phyloP scores from a whole-genome alignment of 2,113 vertebrate genomes.

The Desmodus rotundus region DNA sequence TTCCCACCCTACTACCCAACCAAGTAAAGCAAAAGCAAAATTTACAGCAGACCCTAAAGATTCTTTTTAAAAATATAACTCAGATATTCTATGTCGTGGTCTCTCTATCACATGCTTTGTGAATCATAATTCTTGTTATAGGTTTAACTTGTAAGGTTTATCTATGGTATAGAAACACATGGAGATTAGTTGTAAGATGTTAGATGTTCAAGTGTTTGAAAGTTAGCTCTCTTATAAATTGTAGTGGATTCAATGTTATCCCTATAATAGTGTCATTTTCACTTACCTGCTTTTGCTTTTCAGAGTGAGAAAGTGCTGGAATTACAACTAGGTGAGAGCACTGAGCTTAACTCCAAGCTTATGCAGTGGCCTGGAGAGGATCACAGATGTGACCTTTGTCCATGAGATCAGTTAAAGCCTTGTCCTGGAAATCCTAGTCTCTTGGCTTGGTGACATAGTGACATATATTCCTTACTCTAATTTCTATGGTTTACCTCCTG shows the following conservation, averaged over 20 bases:
- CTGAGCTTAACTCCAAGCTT: background rate
- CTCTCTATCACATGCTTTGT: background rate
- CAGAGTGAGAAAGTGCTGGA: slow-evolving; percentile 14
- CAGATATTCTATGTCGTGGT: background rate
- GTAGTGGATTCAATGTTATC: slow-evolving; percentile 24
- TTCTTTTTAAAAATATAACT: background rate
- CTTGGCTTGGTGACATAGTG: background rate
- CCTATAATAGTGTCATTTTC: slow-evolving; percentile 40
- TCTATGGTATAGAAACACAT: background rate
- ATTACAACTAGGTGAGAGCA: background rate
- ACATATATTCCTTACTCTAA: background rate
- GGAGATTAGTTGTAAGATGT: slow-evolving; percentile 18
- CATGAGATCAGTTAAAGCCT: background rate
- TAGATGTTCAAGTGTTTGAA: slow-evolving; percentile 25
- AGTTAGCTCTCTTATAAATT: slow-evolving; percentile 50
- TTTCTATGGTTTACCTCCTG: background rate
- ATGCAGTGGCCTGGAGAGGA: background rate
- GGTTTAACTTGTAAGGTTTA: background rate
- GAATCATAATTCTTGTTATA: slow-evolving; percentile 15
- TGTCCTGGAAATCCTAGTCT: background rate
- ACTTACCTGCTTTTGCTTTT: slow-evolving; percentile 28
- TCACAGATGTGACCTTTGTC: background rate
- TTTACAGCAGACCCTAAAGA: background rate
- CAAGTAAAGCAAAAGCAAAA: background rate
- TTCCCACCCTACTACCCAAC: background rate